phyloP scores from a whole-genome alignment of 53 echinoderm and acorn worm genomes.

The Paracentrotus lividus region DNA sequence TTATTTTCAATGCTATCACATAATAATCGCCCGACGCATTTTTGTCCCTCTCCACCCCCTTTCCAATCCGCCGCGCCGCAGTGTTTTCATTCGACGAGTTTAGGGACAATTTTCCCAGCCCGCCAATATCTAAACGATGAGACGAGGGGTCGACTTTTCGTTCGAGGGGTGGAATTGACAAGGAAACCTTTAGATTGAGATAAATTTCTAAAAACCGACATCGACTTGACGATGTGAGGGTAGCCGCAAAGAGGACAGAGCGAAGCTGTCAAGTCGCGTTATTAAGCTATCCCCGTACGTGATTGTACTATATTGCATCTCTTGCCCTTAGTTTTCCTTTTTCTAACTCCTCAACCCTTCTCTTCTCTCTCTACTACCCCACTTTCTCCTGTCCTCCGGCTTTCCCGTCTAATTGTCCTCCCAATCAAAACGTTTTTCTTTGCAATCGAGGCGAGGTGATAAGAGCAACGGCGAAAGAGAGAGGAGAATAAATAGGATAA shows the following conservation, averaged over 20 bases:
- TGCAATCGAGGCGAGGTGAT: conserved; percentile 75
- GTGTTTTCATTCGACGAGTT: conserved; percentile 48
- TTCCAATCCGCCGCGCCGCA: background rate
- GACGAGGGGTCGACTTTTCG: conserved; percentile 36
- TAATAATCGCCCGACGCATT: conserved; percentile 36
- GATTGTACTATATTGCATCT: conserved; percentile 62
- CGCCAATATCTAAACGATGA: conserved; percentile 47
- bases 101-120: conserved; percentile 57
- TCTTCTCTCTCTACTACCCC: background rate
- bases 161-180: conserved; percentile 48
- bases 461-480: conserved; percentile 64
- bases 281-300: conserved; percentile 50
- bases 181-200: conserved; percentile 55
- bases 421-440: conserved; percentile 74
- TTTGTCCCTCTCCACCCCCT: background rate
- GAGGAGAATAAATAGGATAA: conserved; percentile 42
- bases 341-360: conserved; percentile 35
- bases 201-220: conserved; percentile 63
- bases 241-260: conserved; percentile 42
- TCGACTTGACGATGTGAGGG: conserved; percentile 1
- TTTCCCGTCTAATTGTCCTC: conserved; percentile 67
- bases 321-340: conserved; percentile 30
- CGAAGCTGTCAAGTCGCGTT: conserved; percentile 56
- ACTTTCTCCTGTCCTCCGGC: conserved; percentile 58
- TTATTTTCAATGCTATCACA: conserved; percentile 60